Percentiles rank a stretch among this genome's conserved stretches.
Conservation (phyloP, 2,888 invertebrate species). For the Euproctis similis region DNA sequence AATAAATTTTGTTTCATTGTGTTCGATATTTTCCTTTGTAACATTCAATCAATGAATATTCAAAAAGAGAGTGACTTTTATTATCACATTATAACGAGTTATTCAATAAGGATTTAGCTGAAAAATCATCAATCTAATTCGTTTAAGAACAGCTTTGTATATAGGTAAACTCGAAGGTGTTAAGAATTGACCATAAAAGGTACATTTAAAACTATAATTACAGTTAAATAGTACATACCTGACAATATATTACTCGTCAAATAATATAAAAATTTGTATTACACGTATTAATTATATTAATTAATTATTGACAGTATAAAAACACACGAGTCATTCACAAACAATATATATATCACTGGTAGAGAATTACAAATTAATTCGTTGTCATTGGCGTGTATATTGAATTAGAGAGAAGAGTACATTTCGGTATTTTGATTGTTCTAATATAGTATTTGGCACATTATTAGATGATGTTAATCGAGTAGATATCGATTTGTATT, state of each 20-base stretch:
- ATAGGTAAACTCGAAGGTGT: too few relatives aligned
- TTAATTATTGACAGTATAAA: conserved; percentile 26
- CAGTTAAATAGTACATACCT: conserved; percentile 31
- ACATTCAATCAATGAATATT: too few relatives aligned
- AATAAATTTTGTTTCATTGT: too few relatives aligned
- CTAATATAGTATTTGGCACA: conserved; percentile 31
- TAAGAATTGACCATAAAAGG: too few relatives aligned
- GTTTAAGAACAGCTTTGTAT: too few relatives aligned
- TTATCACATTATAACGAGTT: too few relatives aligned
- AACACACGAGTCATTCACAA: conserved; percentile 37
- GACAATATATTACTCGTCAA: conserved; percentile 17
- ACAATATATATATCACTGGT: conserved; percentile 38
- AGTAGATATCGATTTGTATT: conserved; percentile 56
- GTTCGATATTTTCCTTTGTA: too few relatives aligned
- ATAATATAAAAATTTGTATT: conserved; percentile 12
- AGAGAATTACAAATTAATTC: conserved; percentile 18
- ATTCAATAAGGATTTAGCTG: too few relatives aligned
- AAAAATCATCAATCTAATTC: too few relatives aligned
- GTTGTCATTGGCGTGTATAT: conserved; percentile 21
- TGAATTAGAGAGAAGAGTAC: too few relatives aligned
- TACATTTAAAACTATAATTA: too few relatives aligned
- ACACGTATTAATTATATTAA: conserved; percentile 26
- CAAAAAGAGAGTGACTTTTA: too few relatives aligned
- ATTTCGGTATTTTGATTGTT: conserved; percentile 16
- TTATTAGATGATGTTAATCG: conserved; percentile 39